Percentiles rank a stretch among this genome's conserved stretches.
phyloP scores from a whole-genome alignment of 2,113 vertebrate species.

The Piaya cayana region DNA sequence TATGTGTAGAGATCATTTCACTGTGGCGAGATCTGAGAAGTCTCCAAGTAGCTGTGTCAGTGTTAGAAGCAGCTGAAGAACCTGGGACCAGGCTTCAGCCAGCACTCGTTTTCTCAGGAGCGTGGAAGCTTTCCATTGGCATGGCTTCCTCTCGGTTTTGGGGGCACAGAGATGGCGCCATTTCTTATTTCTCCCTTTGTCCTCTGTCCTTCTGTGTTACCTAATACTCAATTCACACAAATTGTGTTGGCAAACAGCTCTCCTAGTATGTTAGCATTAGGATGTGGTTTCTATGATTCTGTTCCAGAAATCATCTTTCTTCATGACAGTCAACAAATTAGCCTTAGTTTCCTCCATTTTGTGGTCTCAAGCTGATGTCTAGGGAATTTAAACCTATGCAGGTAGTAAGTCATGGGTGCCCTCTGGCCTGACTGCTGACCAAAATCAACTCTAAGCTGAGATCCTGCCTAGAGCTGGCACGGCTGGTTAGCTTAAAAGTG shows the following conservation, averaged over 20 bases:
- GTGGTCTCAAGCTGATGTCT: conserved; percentile 11
- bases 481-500: neutral
- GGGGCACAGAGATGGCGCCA: neutral
- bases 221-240: conserved; percentile 38
- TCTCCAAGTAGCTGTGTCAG: neutral
- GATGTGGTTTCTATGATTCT: conserved; percentile 40
- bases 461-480: neutral
- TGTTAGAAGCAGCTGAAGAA: neutral
- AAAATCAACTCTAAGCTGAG: neutral
- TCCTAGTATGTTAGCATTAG: conserved; percentile 18
- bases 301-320: conserved; percentile 58
- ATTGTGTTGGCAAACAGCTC: conserved; percentile 13
- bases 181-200: conserved; percentile 46
- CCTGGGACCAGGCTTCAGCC: neutral
- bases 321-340: conserved; percentile 57
- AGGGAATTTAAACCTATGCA: conserved; percentile 5
- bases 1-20: neutral
- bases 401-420: conserved; percentile 37
- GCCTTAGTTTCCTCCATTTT: conserved; percentile 35
- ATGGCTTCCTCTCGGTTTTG: conserved; percentile 5
- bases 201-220: conserved; percentile 33
- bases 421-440: conserved; percentile 8
- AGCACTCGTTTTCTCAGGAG: conserved; percentile 28
- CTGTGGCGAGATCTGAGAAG: neutral
- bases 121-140: conserved; percentile 42